These are phyloP conservation scores for Lethocerus indicus DNA, from an alignment of 1,140 invertebrate species.

Conservation along the genomic window DNA sequence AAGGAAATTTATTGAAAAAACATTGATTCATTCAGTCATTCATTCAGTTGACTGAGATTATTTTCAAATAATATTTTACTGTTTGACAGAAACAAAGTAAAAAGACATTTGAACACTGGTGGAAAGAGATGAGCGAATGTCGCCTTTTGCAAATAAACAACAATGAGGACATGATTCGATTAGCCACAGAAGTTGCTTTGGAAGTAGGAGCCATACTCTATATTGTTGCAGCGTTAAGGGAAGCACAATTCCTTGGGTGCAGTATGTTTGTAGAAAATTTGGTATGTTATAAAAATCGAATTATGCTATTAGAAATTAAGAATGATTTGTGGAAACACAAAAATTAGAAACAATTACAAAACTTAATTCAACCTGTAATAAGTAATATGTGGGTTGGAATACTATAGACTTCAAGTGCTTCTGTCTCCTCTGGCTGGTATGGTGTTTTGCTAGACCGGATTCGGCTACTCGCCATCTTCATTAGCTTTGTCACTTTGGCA, in stretches of 20 bases:
- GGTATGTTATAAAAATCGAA: slow-evolving; percentile 32
- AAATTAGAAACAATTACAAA: neutral
- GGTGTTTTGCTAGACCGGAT: too few relatives aligned
- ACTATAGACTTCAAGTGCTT: too few relatives aligned
- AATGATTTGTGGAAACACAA: neutral
- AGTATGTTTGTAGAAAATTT: slow-evolving; percentile 86
- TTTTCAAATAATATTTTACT: too few relatives aligned
- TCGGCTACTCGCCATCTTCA: too few relatives aligned
- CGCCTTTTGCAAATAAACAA: slow-evolving; percentile 42
- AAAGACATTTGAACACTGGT: too few relatives aligned
- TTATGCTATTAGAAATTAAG: neutral
- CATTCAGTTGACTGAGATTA: too few relatives aligned
- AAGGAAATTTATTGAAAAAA: too few relatives aligned
- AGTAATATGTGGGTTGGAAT: neutral
- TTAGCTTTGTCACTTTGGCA: too few relatives aligned
- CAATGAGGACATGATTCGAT: slow-evolving; percentile 38
- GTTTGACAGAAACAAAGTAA: too few relatives aligned
- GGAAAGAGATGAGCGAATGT: slow-evolving; percentile 46
- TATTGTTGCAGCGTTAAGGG: slow-evolving; percentile 58
- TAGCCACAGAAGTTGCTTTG: slow-evolving; percentile 48
- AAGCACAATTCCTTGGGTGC: slow-evolving; percentile 64
- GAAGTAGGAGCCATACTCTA: slow-evolving; percentile 62
- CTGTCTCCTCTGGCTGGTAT: too few relatives aligned
- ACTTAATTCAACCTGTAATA: neutral
- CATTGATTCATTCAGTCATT: too few relatives aligned